phyloP scores from a whole-genome alignment of 2,797 vertebrate species.

The Zalophus californianus region DNA sequence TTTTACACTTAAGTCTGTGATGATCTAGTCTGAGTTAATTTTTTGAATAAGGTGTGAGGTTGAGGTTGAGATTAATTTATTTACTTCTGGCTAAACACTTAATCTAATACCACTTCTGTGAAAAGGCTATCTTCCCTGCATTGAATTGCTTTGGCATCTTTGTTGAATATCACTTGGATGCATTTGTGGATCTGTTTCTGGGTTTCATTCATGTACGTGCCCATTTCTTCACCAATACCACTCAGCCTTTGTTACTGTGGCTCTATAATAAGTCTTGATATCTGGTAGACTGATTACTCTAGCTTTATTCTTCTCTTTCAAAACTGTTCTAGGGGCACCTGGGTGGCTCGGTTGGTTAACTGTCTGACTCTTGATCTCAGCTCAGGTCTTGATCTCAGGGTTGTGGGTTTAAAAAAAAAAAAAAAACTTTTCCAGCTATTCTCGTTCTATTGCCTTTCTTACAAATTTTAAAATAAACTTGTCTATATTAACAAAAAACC shows the following conservation, averaged over 20 bases:
- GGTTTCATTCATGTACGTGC: background rate
- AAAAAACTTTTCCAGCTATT: background rate
- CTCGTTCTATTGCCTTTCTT: background rate
- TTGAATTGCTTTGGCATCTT: background rate
- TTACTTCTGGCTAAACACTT: background rate
- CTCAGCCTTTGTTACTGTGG: background rate
- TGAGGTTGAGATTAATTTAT: background rate
- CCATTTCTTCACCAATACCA: background rate
- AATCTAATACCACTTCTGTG: background rate
- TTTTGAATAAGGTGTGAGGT: background rate
- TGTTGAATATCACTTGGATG: background rate
- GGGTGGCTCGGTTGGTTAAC: background rate
- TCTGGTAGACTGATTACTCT: background rate
- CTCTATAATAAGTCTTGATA: background rate
- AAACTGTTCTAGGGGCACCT: background rate
- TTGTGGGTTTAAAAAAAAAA: background rate
- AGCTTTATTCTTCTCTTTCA: background rate
- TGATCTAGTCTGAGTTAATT: background rate
- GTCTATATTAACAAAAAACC: background rate
- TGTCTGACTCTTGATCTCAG: background rate
- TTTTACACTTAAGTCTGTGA: background rate
- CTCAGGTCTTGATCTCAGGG: background rate
- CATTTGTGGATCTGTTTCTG: background rate
- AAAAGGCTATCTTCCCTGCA: background rate
- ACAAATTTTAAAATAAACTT: conserved; percentile 9